A percentile compares a stretch with the other conserved stretches of the same genome.
Evolutionary conservation across 2,113 vertebrate species (phyloP).

Genomic region (Piprites chloris): DNA sequence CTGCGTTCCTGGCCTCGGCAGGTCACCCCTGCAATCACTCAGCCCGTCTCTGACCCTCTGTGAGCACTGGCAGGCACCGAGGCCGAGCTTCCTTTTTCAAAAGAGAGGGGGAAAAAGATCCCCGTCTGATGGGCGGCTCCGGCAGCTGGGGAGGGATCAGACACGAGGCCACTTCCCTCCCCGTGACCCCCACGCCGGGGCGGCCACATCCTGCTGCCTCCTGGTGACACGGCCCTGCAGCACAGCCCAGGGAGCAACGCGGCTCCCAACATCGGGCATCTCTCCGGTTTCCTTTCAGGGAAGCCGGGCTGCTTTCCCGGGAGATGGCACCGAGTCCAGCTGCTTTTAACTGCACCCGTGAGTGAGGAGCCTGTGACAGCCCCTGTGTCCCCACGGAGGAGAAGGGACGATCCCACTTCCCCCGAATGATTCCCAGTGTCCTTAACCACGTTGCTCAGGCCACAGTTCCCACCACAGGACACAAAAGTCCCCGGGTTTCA

Average conservation of each 20-base stretch:
- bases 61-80: rapidly evolving
- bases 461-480: neutral
- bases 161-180: neutral
- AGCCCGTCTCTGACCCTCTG: neutral
- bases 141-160: slow-evolving; percentile 5
- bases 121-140: neutral
- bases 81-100: neutral
- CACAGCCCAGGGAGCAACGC: neutral
- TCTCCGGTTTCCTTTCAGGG: neutral
- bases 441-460: neutral
- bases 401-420: rapidly evolving
- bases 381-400: neutral
- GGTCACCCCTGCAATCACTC: neutral
- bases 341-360: neutral
- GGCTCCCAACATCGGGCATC: neutral
- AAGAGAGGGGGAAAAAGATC: neutral
- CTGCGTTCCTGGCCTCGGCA: neutral
- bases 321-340: neutral
- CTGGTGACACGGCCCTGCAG: neutral
- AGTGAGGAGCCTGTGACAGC: rapidly evolving
- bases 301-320: neutral
- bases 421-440: rapidly evolving
- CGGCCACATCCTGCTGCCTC: neutral
- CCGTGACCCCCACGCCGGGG: neutral
- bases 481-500: rapidly evolving